Evolutionary conservation across 2,113 vertebrate genomes (phyloP), one percentile per base, ranked within the genome.

Genomic region (Seriola dumerili): DNA sequence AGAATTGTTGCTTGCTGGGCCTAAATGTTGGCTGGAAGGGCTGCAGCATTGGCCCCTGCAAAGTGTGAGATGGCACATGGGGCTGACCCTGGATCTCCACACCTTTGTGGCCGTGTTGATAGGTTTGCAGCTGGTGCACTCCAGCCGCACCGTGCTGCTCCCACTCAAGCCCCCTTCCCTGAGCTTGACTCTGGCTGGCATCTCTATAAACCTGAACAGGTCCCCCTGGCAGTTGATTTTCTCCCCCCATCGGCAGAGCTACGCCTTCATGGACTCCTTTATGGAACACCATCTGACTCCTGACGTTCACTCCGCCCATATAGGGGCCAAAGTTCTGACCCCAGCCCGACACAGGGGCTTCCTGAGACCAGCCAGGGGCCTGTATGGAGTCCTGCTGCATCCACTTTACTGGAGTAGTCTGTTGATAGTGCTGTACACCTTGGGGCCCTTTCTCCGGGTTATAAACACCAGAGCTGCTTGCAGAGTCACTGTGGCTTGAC

Each of bases 1-100:
- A 85, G 85, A 96, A 96, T 87, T 94, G 95, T 29, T 96, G 97
- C 89, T 97, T 98, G 91, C 95, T 96, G 82, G 97, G 95, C 80
- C 97, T 96, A 36, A 98, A 99, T 0, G 97, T 97, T 72, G 97
- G 55, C 88, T 98, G 98, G 89, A 99, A 99, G 73, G 98, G 94
- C 63, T 99, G 98, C 91, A 99, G 72, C 8, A 97, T 95, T 73
- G 97, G 88, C 3, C 90, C 92, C 29, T 89, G 91, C 67, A 94
- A 25, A 7, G 89, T 21, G 19, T 92, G 95, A 19, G 91, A 8
- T 0, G 92, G 67, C 71, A 76, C 75, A 2, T 94, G 94, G 21
- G 92, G 86, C 73, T 94, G 94, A 63, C 82, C 86, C 62, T 91
- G 95, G 6, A 92, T 75, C 29, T 94, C 92, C 5, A 86, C 91